phyloP scores from a whole-genome alignment of 2,888 invertebrate genomes.

The Drosophila colorata region DNA sequence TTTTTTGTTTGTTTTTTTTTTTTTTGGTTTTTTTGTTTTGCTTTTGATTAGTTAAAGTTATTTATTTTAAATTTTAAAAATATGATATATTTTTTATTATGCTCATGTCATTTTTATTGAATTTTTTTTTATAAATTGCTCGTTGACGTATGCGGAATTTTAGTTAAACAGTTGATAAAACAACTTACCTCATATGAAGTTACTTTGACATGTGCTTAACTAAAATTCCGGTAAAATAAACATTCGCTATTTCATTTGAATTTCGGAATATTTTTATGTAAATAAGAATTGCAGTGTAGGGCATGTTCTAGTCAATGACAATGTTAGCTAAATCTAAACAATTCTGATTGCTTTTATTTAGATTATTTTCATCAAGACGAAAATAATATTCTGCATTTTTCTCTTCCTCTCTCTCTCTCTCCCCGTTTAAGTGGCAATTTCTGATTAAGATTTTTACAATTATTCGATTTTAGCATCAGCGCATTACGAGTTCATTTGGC shows the following conservation, averaged over 20 bases:
- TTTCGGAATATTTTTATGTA: too few species aligned
- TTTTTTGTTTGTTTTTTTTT: too few species aligned
- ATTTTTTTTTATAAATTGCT: too few species aligned
- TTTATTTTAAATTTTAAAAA: too few species aligned
- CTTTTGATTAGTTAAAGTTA: too few species aligned
- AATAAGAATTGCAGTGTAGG: neutral
- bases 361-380: slow-evolving; percentile 4
- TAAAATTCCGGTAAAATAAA: too few species aligned
- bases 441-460: slow-evolving; percentile 50
- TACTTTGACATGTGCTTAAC: neutral
- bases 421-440: slow-evolving; percentile 3
- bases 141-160: neutral
- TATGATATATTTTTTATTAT: neutral
- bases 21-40: too few species aligned
- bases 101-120: too few species aligned
- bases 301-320: neutral
- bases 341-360: neutral
- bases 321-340: too few species aligned
- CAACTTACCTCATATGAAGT: neutral
- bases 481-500: slow-evolving; percentile 49
- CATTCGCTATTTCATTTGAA: too few species aligned
- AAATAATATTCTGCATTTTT: neutral
- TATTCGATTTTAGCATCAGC: slow-evolving; percentile 49
- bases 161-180: neutral
- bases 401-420: too few species aligned